Base-by-base conservation (phyloP, 2,797 vertebrate genomes). In the Pogoniulus pusillus region DNA sequence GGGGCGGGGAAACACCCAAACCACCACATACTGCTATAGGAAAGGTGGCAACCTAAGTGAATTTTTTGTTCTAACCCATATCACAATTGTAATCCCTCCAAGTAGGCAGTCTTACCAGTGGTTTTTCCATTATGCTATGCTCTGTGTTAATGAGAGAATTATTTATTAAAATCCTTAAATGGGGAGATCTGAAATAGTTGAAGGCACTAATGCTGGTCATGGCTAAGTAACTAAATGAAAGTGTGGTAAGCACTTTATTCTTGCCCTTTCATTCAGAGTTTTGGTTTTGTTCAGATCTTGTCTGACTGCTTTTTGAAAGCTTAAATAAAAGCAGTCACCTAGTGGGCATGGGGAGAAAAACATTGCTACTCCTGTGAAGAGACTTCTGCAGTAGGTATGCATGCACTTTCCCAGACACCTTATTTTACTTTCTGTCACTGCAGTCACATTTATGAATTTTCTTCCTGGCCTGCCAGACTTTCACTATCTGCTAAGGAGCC, bases 391-490 rank as follows among this genome's bases (percentile, higher is more conserved):
- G 3, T 8, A 45, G 45, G 29, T 29, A 12, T 1, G 2, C 11
- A 22, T 4, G 2, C 4, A 3, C 45, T 71, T 71, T 55, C 80
- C 81, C 51, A n/a, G 65, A 32, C 60, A n/a, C n/a, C n/a, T n/a
- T n/a, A 85, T 37, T 81, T 94, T 86, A 26, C 60, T 59, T 91
- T 72, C 58, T 79, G 49, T 72, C 68, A 30, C 60, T 51, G 71
- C 68, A 55, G 4, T 64, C 57, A 34, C 75, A n/a, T 76, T 79
- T 71, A 54, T 82, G 72, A 83, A 71, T 91, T 88, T 88, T 89
- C 88, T 90, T 89, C 58, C 39, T 90, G 86, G 41, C 65, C 58
- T 90, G n/a, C 8, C 65, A 85, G 91, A n/a, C 62, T 91, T 84
- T 82, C 34, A 26, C 69, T 84, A 16, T 70, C 12, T 93, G 86